Evolutionary conservation across 2,113 vertebrate genomes (phyloP).

Genomic region (Rhinolophus sinicus): DNA sequence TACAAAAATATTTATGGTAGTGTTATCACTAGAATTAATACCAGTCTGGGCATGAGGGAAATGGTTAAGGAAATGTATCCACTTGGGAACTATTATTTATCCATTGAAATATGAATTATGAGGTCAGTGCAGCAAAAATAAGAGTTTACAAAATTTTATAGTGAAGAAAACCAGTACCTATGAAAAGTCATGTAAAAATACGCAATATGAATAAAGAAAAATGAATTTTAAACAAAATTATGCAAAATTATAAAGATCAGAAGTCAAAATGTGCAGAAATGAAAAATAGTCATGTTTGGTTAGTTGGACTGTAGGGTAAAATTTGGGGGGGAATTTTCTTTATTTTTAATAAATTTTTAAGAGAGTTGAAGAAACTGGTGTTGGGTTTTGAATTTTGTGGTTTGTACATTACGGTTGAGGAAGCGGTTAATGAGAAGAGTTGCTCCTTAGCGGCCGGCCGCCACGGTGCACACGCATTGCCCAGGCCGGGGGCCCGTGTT

Average conservation of each 20-base stretch:
- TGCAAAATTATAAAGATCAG: neutral
- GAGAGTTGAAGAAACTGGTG: neutral
- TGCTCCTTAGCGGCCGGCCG: neutral
- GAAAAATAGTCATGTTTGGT: neutral
- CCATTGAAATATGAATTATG: neutral
- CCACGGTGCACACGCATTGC: neutral
- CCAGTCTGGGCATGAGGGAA: neutral
- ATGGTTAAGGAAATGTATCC: neutral
- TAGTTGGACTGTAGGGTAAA: neutral
- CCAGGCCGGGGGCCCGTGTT: neutral
- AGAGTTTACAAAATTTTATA: neutral
- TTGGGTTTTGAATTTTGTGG: conserved; percentile 33
- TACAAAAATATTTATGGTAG: neutral
- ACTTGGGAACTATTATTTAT: neutral
- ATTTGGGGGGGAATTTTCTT: neutral
- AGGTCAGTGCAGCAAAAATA: neutral
- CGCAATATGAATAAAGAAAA: conserved; percentile 26
- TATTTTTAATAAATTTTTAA: neutral
- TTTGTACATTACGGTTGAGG: neutral
- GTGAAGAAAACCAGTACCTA: neutral
- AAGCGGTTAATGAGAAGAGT: neutral
- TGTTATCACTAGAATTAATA: neutral
- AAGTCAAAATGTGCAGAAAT: neutral
- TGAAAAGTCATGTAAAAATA: neutral
- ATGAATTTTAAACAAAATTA: neutral